Base-by-base conservation (phyloP, 2,797 vertebrate genomes). In the Macroramphosus scolopax region DNA sequence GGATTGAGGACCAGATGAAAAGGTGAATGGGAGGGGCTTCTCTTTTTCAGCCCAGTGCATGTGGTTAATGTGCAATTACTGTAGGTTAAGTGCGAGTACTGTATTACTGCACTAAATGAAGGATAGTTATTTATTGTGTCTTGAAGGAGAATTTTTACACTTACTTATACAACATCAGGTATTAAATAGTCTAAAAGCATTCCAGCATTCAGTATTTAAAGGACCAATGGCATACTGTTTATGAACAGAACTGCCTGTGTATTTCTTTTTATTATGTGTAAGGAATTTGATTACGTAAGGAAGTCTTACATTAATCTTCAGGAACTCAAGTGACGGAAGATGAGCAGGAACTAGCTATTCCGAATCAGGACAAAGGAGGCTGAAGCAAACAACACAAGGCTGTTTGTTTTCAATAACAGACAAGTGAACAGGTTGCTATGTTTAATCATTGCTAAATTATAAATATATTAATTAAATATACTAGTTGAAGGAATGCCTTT, bases 41-140 rank as follows among this genome's bases (percentile, higher is more conserved):
- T n/a, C n/a, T n/a, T n/a, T n/a, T n/a, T n/a, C 25, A 55, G 68
- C 81, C 72, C 63, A 29, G 79, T 85, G 82, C 80, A 82, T 82
- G 85, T 86, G 80, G 81, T 87, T 67, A 80, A 80, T 88, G 89
- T 91, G 90, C 90, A 91, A 90, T 90, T 90, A 89, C 88, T 90
- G 87, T 91, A 90, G 84, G 84, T 72, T 87, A 88, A 87, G 87
- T 87, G 80, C 80, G 74, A 80, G 85, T 86, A 85, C 84, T 86
- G 84, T 88, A 83, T 84, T 80, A 76, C 84, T 83, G 86, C 86
- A 86, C 86, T 84, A 81, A 82, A 87, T 87, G 87, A 89, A 87
- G 85, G 83, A 85, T 85, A 78, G 72, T 74, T 87, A 88, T 89
- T 89, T 89, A 89, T 89, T 88, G 74, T 81, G 63, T 85, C 68